phyloP scores from a whole-genome alignment of 1,140 invertebrate genomes.

The Metaphire vulgaris region DNA sequence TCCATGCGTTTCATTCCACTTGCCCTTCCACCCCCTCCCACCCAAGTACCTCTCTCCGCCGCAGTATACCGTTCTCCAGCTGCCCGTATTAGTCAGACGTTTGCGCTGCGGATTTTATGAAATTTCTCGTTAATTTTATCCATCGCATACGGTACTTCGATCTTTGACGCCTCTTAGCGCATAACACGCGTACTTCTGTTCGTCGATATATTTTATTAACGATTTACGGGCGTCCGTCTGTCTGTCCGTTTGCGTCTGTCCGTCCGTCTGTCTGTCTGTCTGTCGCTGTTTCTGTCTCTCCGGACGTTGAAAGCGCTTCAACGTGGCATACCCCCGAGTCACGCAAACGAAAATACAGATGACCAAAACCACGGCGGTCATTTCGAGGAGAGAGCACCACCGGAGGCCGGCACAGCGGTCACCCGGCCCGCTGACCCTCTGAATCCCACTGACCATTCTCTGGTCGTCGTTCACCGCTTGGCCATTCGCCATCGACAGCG shows the following conservation, averaged over 20 bases:
- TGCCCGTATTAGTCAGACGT: no score
- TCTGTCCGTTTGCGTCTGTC: constrained; percentile 5
- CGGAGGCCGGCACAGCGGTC: no score
- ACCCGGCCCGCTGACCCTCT: constrained; percentile 19
- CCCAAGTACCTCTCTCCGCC: no score
- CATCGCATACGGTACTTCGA: neutral
- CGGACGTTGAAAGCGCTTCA: no score
- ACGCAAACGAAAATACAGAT: no score
- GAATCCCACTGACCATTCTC: constrained; percentile 23
- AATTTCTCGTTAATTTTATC: neutral
- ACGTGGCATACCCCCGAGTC: no score
- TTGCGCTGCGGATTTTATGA: neutral
- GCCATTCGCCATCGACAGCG: neutral
- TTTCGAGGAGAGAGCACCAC: no score
- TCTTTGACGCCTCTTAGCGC: neutral
- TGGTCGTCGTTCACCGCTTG: neutral
- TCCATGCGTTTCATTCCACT: neutral
- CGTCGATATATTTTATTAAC: neutral
- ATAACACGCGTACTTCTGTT: neutral
- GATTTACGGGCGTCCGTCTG: neutral
- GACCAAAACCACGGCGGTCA: no score
- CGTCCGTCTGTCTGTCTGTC: neutral
- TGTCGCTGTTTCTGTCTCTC: constrained; percentile 17
- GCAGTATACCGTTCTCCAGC: neutral
- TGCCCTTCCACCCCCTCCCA: neutral